Conservation (phyloP, 2,888 invertebrate genomes). For the Netelia melanura region DNA sequence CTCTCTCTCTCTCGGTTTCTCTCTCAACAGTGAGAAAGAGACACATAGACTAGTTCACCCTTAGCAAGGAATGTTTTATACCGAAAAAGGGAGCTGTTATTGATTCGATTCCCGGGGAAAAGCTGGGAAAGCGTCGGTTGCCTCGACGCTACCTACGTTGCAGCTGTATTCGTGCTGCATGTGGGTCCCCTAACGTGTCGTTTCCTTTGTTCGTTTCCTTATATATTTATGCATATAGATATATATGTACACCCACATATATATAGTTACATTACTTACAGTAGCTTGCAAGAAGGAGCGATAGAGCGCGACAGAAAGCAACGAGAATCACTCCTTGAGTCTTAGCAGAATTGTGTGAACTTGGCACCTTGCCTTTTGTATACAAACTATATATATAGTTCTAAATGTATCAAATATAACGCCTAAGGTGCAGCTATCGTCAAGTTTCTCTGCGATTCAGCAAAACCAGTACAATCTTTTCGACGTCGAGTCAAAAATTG, state of each 20-base stretch:
- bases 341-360: conserved; percentile 10
- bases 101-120: conserved; percentile 84
- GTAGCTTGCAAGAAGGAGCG: not conserved
- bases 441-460: not conserved
- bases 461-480: not conserved
- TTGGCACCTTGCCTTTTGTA: conserved; percentile 23
- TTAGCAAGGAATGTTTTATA: conserved; percentile 75
- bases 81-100: conserved; percentile 81
- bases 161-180: not conserved
- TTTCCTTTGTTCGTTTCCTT: conserved; percentile 52
- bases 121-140: conserved; percentile 73
- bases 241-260: conserved; percentile 5
- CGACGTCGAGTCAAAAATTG: no score
- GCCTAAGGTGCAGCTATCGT: not conserved
- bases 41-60: conserved; percentile 50
- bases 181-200: conserved; percentile 44
- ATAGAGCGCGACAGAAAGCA: conserved; percentile 6
- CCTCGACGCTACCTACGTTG: conserved; percentile 3
- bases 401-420: not conserved
- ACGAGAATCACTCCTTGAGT: not conserved
- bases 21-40: not conserved
- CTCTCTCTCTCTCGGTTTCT: conserved; percentile 35
- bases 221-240: not conserved
- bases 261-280: conserved; percentile 2
- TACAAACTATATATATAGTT: not conserved